Conservation (phyloP, 2,797 vertebrate genomes). For the Pagetopsis macropterus region DNA sequence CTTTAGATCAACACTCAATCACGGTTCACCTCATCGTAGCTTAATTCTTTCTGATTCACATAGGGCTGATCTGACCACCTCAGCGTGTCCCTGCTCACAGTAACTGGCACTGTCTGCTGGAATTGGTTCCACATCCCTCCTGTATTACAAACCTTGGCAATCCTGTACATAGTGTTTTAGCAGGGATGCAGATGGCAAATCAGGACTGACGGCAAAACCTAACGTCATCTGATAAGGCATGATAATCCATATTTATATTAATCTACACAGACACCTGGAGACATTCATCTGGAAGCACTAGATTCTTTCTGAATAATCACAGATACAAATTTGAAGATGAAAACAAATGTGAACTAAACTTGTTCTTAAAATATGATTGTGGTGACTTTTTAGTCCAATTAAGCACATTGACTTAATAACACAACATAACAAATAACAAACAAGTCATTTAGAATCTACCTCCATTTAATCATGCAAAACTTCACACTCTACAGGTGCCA, state of each 20-base stretch:
- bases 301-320: background rate
- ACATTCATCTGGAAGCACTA: slow-evolving; percentile 2
- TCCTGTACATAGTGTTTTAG: slow-evolving; percentile 26
- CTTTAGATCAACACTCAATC: slow-evolving; percentile 78
- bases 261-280: background rate
- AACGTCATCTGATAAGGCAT: slow-evolving; percentile 16
- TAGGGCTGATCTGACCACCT: slow-evolving; percentile 62
- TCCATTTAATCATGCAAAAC: slow-evolving; percentile 9
- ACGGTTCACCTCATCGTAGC: slow-evolving; percentile 70
- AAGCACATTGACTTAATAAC: background rate
- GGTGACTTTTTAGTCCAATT: background rate
- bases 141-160: slow-evolving; percentile 53
- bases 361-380: too few relatives aligned
- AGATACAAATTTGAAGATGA: background rate
- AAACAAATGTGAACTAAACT: background rate
- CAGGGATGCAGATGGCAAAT: slow-evolving; percentile 50
- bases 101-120: slow-evolving; percentile 55
- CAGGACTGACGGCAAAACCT: slow-evolving; percentile 19
- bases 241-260: background rate
- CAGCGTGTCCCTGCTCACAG: slow-evolving; percentile 49
- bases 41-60: slow-evolving; percentile 73
- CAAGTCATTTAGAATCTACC: background rate
- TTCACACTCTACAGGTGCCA: slow-evolving; percentile 16
- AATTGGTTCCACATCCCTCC: slow-evolving; percentile 58
- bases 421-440: slow-evolving; percentile 10